phyloP scores from a whole-genome alignment of 2,888 invertebrate species.

The Adelphocoris suturalis region DNA sequence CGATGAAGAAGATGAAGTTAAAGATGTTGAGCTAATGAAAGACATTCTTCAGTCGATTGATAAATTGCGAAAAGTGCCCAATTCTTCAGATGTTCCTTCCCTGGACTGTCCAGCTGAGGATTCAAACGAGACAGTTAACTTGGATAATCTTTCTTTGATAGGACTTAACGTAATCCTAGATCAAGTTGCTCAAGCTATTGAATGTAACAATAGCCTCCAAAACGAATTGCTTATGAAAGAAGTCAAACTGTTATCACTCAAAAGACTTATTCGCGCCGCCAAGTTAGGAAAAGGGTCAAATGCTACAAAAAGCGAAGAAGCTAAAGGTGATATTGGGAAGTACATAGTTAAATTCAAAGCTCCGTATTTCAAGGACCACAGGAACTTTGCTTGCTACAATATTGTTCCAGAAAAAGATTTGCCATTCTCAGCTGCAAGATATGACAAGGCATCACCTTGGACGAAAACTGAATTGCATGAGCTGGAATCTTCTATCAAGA shows the following conservation, averaged over 20 bases:
- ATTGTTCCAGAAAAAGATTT: slow-evolving; percentile 55
- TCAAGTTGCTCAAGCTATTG: slow-evolving; percentile 10
- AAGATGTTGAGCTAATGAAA: slow-evolving; percentile 50
- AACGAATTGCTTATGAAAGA: slow-evolving; percentile 54
- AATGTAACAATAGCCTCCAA: slow-evolving; percentile 23
- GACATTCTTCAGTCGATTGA: slow-evolving; percentile 45
- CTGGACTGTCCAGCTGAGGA: background rate
- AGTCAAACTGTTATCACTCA: slow-evolving; percentile 53
- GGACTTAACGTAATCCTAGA: slow-evolving; percentile 25
- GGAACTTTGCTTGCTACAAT: slow-evolving; percentile 33
- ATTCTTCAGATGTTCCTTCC: background rate
- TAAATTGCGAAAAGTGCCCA: background rate
- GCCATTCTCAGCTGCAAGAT: slow-evolving; percentile 10
- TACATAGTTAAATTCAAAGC: slow-evolving; percentile 64
- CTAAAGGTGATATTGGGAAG: slow-evolving; percentile 29
- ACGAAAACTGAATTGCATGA: slow-evolving; percentile 38
- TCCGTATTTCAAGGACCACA: slow-evolving; percentile 57
- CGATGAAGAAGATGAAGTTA: slow-evolving; percentile 38
- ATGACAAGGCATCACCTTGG: slow-evolving; percentile 28
- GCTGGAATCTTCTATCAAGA: slow-evolving; percentile 30
- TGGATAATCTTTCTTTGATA: background rate
- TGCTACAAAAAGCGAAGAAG: background rate
- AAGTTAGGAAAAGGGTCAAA: background rate
- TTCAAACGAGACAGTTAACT: background rate
- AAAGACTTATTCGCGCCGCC: slow-evolving; percentile 17